phyloP scores from a whole-genome alignment of 1,140 invertebrate genomes.

The Achatina immaculata region DNA sequence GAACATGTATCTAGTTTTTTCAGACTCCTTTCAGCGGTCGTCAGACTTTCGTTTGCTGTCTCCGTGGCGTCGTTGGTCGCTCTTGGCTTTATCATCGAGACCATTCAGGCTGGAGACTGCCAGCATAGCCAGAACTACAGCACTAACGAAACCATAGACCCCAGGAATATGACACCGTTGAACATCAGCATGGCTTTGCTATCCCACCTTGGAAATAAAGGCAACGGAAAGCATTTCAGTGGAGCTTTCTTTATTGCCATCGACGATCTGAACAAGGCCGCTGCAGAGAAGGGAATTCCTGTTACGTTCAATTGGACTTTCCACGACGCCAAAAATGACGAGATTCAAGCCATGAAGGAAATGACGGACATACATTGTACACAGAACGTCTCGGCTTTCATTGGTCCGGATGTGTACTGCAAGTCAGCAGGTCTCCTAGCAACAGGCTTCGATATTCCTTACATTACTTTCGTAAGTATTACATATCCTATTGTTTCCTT shows the following conservation, averaged over 20 bases:
- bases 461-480: conserved; percentile 93
- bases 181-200: conserved; percentile 40
- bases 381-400: conserved; percentile 88
- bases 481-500: too few species aligned
- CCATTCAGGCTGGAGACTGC: too few species aligned
- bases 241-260: conserved; percentile 89
- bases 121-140: too few species aligned
- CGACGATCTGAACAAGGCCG: conserved; percentile 81
- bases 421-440: conserved; percentile 92
- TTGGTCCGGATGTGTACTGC: conserved; percentile 94
- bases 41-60: too few species aligned
- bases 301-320: conserved; percentile 75
- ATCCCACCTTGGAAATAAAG: conserved; percentile 32
- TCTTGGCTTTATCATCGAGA: too few species aligned
- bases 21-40: too few species aligned
- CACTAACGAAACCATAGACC: too few species aligned
- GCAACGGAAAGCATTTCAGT: conserved; percentile 64
- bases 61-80: too few species aligned
- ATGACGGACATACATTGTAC: conserved; percentile 65
- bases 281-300: not conserved
- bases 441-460: conserved; percentile 91
- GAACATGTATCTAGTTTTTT: too few species aligned
- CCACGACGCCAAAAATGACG: conserved; percentile 91
- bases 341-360: conserved; percentile 73
- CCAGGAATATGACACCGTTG: not conserved